phyloP scores from a whole-genome alignment of 1,140 invertebrate species.

The Orius insidiosus region DNA sequence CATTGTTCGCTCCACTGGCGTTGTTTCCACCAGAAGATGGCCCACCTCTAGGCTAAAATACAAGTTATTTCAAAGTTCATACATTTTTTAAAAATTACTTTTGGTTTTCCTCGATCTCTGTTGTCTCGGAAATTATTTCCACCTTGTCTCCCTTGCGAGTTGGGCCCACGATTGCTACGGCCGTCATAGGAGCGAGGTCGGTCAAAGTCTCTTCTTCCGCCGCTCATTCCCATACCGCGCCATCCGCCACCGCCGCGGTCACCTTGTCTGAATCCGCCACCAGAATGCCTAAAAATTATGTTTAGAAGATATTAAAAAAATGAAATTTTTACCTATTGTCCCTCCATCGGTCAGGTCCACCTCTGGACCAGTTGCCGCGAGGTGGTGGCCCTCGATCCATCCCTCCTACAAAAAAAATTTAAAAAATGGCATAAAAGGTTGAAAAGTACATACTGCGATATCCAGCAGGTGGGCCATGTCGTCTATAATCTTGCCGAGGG shows the following conservation, averaged over 20 bases:
- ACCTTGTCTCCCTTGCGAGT: not conserved
- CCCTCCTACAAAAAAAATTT: slow-evolving; percentile 12
- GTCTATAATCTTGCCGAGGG: not conserved
- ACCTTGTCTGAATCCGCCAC: slow-evolving; percentile 9
- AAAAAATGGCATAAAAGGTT: no score
- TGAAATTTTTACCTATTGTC: slow-evolving; percentile 8
- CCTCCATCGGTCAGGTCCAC: slow-evolving; percentile 11
- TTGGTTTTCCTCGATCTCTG: not conserved
- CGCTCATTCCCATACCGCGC: slow-evolving; percentile 3
- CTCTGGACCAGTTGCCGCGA: slow-evolving; percentile 9
- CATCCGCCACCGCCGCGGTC: slow-evolving; percentile 9
- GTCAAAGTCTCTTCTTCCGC: slow-evolving; percentile 7
- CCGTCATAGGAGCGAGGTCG: slow-evolving; percentile 8
- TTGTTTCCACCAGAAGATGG: not conserved
- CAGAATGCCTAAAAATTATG: not conserved
- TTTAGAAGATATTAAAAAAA: not conserved
- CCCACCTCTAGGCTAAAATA: not conserved
- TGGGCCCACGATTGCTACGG: not conserved
- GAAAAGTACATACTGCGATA: slow-evolving; percentile 1
- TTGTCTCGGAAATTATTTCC: not conserved
- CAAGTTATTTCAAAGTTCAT: not conserved
- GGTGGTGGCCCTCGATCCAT: slow-evolving; percentile 9
- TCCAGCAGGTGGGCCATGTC: slow-evolving; percentile 8
- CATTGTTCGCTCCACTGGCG: slow-evolving; percentile 3
- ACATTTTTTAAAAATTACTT: not conserved